Evolutionary conservation across 1,140 invertebrate genomes (phyloP).

Genomic region (Drosophila truncata): DNA sequence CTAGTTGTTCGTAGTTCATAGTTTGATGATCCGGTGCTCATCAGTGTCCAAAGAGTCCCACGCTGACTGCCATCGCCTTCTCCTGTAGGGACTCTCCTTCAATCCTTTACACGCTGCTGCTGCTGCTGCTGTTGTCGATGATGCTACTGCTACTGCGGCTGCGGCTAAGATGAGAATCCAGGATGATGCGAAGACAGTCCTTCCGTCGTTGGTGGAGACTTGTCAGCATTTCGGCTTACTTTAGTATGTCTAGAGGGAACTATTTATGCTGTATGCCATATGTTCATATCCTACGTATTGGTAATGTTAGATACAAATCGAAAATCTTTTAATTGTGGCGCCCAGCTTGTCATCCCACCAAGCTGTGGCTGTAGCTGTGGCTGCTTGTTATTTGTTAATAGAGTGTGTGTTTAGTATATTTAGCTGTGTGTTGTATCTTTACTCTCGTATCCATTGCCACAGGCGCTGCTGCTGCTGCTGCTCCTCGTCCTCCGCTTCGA

Average conservation of each 20-base stretch:
- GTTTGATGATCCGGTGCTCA: slow-evolving; percentile 37
- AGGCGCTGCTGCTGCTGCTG: slow-evolving; percentile 21
- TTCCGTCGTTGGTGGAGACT: slow-evolving; percentile 44
- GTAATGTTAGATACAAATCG: slow-evolving; percentile 83
- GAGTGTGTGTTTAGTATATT: slow-evolving; percentile 52
- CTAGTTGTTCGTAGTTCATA: slow-evolving; percentile 29
- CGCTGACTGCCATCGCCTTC: slow-evolving; percentile 23
- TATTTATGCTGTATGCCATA: slow-evolving; percentile 73
- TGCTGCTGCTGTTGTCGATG: too few species aligned
- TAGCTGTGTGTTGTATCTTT: slow-evolving; percentile 52
- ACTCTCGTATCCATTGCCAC: slow-evolving; percentile 57
- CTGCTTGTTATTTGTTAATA: slow-evolving; percentile 67
- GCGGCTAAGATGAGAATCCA: slow-evolving; percentile 3
- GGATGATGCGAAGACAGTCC: slow-evolving; percentile 17
- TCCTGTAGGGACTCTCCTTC: slow-evolving; percentile 9
- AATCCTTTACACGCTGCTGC: background rate
- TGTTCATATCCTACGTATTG: slow-evolving; percentile 82
- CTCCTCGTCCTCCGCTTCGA: slow-evolving; percentile 4
- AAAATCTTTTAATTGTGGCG: slow-evolving; percentile 65
- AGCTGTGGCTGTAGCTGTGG: slow-evolving; percentile 44
- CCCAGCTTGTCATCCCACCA: slow-evolving; percentile 46
- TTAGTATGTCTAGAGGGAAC: slow-evolving; percentile 78
- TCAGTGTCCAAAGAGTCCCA: slow-evolving; percentile 41
- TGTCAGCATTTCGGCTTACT: slow-evolving; percentile 76
- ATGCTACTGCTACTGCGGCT: background rate